Conservation (phyloP, 2,797 vertebrate species). For the Malacoctenus gilli region DNA sequence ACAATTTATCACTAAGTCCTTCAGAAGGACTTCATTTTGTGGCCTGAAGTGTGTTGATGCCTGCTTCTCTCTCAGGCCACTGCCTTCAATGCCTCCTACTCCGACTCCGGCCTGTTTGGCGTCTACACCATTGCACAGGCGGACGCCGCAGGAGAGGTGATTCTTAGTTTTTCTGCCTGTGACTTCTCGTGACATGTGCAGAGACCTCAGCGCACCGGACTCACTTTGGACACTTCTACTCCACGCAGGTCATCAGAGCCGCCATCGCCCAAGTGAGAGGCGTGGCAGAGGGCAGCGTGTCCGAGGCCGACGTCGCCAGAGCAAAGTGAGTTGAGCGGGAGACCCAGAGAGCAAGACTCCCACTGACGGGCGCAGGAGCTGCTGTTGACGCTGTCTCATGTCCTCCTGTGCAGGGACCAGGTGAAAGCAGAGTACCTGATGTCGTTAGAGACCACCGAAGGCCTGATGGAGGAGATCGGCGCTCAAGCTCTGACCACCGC, state of each 20-base stretch:
- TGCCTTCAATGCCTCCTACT: constrained; percentile 89
- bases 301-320: constrained; percentile 79
- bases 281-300: constrained; percentile 84
- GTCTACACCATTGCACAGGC: constrained; percentile 89
- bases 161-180: constrained; percentile 15
- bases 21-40: background rate
- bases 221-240: background rate
- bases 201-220: background rate
- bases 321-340: constrained; percentile 91
- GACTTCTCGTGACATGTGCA: background rate
- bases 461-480: constrained; percentile 88
- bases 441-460: constrained; percentile 85
- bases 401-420: constrained; percentile 81
- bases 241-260: constrained; percentile 87
- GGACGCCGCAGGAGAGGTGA: constrained; percentile 84
- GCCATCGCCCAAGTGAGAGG: constrained; percentile 85
- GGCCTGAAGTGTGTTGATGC: constrained; percentile 1
- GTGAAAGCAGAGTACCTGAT: constrained; percentile 88
- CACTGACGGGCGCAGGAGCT: background rate
- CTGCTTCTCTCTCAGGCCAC: constrained; percentile 82
- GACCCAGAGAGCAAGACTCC: background rate
- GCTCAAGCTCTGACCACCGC: constrained; percentile 83
- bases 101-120: constrained; percentile 93
- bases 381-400: background rate
- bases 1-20: too few species aligned